phyloP scores from a whole-genome alignment of 2,888 invertebrate species.

The Acrobasis repandana region DNA sequence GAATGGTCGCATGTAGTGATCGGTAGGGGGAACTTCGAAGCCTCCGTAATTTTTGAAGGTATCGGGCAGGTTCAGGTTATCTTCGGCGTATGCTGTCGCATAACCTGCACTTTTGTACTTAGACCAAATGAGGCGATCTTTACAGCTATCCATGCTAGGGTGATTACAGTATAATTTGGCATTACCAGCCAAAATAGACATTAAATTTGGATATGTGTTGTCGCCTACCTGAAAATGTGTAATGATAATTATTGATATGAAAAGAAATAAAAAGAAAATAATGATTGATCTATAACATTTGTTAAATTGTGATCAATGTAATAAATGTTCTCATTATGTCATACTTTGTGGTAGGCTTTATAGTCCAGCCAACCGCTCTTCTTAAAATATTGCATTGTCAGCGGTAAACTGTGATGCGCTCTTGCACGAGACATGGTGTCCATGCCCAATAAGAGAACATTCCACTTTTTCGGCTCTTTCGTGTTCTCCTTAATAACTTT shows the following conservation, averaged over 20 bases:
- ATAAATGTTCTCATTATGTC: slow-evolving; percentile 3
- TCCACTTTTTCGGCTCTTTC: slow-evolving; percentile 45
- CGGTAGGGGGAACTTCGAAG: slow-evolving; percentile 83
- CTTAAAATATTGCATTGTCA: slow-evolving; percentile 85
- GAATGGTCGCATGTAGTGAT: slow-evolving; percentile 91
- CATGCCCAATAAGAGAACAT: slow-evolving; percentile 90
- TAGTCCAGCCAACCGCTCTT: slow-evolving; percentile 87
- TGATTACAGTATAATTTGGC: slow-evolving; percentile 73
- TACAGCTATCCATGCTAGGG: slow-evolving; percentile 82
- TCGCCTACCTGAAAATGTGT: slow-evolving; percentile 48
- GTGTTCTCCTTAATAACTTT: slow-evolving; percentile 30
- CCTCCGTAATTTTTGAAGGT: slow-evolving; percentile 83
- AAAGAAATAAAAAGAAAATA: too few species aligned
- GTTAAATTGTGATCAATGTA: background rate
- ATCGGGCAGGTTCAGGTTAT: slow-evolving; percentile 85
- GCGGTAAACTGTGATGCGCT: slow-evolving; percentile 88
- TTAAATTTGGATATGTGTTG: slow-evolving; percentile 95
- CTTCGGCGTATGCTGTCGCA: slow-evolving; percentile 91
- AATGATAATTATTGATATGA: slow-evolving; percentile 7
- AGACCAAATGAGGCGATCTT: slow-evolving; percentile 90
- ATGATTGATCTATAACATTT: background rate
- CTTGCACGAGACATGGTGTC: slow-evolving; percentile 92
- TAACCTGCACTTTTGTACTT: slow-evolving; percentile 87
- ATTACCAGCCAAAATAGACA: slow-evolving; percentile 90
- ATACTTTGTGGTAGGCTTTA: slow-evolving; percentile 87